These are phyloP conservation scores for Elegia similella DNA, from an alignment of 2,888 invertebrate species.

Conservation along the genomic window DNA sequence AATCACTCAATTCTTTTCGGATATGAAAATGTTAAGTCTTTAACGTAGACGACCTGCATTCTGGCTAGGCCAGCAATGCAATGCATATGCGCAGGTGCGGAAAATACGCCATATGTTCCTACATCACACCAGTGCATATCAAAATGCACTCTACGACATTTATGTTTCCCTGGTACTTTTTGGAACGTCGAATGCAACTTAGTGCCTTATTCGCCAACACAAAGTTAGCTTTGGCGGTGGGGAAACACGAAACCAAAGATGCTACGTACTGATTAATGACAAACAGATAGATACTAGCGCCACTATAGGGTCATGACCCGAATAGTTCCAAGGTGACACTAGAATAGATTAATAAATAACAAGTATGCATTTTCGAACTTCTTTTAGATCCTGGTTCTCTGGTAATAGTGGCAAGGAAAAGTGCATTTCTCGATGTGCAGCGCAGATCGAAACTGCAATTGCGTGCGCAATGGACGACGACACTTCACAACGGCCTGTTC, in stretches of 20 bases:
- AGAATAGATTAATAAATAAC: too few relatives aligned
- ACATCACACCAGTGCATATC: background rate
- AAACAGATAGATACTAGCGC: background rate
- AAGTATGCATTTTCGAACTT: background rate
- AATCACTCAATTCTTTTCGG: too few relatives aligned
- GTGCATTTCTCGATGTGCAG: slow-evolving; percentile 4
- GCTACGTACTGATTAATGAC: too few relatives aligned
- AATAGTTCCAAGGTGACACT: too few relatives aligned
- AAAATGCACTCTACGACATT: background rate
- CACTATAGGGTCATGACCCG: too few relatives aligned
- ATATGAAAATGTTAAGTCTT: background rate
- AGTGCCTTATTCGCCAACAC: background rate
- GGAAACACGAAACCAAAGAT: background rate
- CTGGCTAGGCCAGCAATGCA: background rate
- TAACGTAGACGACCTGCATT: background rate
- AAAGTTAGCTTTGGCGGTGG: background rate
- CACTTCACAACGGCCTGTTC: slow-evolving; percentile 6
- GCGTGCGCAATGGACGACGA: slow-evolving; percentile 24
- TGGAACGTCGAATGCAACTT: background rate
- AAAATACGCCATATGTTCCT: background rate
- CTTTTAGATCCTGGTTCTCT: background rate
- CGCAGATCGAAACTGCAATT: slow-evolving; percentile 19
- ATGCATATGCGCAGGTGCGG: background rate
- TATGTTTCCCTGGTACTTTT: background rate
- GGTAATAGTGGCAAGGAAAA: background rate